A percentile compares a stretch with the other conserved stretches of the same genome.
Conservation (phyloP, 2,113 vertebrate species). For the Corvus moneduloides region DNA sequence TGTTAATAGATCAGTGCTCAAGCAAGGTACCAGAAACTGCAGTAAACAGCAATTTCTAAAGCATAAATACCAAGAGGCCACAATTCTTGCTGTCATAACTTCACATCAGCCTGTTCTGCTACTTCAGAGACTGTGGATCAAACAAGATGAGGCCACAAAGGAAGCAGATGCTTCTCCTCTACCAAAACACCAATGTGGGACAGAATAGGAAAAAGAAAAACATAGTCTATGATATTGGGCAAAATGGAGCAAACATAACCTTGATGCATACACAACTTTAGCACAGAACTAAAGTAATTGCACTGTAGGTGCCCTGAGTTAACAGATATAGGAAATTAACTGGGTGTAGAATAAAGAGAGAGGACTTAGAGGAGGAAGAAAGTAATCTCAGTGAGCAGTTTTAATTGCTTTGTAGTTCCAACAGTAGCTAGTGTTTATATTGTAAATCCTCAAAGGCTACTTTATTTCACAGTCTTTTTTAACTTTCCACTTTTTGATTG, state of each 20-base stretch:
- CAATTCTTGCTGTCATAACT: not conserved
- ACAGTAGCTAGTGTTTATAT: not conserved
- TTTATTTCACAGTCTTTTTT: not conserved
- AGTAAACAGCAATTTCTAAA: not conserved
- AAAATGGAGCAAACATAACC: fast-evolving
- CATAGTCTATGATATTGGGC: not conserved
- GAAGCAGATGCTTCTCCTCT: not conserved
- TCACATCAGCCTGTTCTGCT: not conserved
- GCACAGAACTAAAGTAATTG: not conserved
- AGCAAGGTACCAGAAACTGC: not conserved
- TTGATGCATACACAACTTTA: not conserved
- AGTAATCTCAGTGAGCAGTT: not conserved
- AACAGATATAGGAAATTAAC: not conserved
- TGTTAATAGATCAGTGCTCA: not conserved
- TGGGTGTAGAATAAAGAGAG: not conserved
- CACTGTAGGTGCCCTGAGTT: not conserved
- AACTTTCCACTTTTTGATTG: not conserved
- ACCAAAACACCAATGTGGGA: not conserved
- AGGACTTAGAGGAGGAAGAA: not conserved
- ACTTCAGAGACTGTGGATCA: not conserved
- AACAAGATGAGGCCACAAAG: not conserved
- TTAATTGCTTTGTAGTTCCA: not conserved
- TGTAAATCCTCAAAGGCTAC: not conserved
- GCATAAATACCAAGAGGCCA: not conserved
- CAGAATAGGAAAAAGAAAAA: not conserved